Evolutionary conservation across 64 coral and sea anemone genomes (phyloP), one percentile per base, ranked within the genome.

Genomic region (Acropora tenuis): DNA sequence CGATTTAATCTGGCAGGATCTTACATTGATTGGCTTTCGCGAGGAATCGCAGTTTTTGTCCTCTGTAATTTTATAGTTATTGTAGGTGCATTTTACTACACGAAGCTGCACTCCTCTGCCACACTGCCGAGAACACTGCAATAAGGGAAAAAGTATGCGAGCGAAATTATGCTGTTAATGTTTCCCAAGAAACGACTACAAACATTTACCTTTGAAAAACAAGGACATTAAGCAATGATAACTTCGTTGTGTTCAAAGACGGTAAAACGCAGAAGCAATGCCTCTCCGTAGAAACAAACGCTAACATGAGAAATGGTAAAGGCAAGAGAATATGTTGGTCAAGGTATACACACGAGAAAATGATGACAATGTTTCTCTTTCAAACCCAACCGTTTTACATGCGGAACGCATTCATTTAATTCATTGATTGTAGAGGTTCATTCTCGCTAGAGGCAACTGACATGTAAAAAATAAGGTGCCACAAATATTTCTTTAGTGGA

Each of bases 21-120:
- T 74, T 20, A 6, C 13, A 59, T 80, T 86, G 2, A n/a, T 55
- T 48, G 91, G 91, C 45, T 30, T 42, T 8, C 12, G 80, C 15
- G 46, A 69, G 1, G 11, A 15, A 53, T 93, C 83, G 42, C 91
- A 93, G 30, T 77, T 68, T 20, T 78, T 78, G 1, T 93, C 91
- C 0, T 87, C 61, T 79, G 91, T 86, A 42, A 87, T 79, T 58
- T 87, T 61, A 84, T 55, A 93, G 74, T 87, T 93, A 9, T 87
- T 59, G 43, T 87, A 93, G 0, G 91, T 68, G 13, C 91, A 93
- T 47, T 93, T 93, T 18, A 93, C 91, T 5, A 93, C 76, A 16
- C 91, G 91, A n/a, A 80, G 84, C 75, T 93, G 91, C 41, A 87
- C 58, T 40, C 91, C 91, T 48, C 16, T 61, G 4, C 84, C 91